Conservation (phyloP, 2,113 vertebrate species). For the Spea multiplicata region DNA sequence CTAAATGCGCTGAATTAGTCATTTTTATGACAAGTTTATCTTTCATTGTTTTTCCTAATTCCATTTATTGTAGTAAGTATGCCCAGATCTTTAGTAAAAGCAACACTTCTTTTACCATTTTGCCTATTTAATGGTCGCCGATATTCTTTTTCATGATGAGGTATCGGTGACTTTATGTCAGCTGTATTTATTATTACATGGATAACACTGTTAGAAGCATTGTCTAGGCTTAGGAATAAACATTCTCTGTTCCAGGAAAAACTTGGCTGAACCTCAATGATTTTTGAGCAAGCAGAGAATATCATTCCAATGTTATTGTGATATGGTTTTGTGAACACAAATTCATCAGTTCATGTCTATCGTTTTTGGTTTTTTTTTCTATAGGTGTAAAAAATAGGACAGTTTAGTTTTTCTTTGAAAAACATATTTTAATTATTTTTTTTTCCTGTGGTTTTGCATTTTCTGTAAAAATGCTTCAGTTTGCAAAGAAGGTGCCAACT, state of each 20-base stretch:
- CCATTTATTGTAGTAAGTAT: conserved; percentile 30
- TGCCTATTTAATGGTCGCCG: conserved; percentile 20
- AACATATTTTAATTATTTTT: too few relatives aligned
- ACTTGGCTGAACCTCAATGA: conserved; percentile 28
- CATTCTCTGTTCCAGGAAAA: conserved; percentile 41
- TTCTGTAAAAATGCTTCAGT: too few relatives aligned
- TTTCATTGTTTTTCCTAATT: conserved; percentile 9
- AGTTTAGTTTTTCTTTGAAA: too few relatives aligned
- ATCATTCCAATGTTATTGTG: conserved; percentile 41
- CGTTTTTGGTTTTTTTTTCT: conserved; percentile 12
- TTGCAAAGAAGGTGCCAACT: too few relatives aligned
- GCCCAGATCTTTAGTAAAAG: conserved; percentile 34
- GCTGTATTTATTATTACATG: conserved; percentile 40
- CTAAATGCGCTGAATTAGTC: conserved; percentile 8
- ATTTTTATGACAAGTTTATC: conserved; percentile 39
- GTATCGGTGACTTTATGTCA: conserved; percentile 38
- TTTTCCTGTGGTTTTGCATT: too few relatives aligned
- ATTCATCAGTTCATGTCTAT: conserved; percentile 9
- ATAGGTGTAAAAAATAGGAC: neutral
- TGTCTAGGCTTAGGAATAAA: conserved; percentile 32
- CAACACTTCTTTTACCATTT: conserved; percentile 28
- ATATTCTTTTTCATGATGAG: conserved; percentile 39
- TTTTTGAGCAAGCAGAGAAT: conserved; percentile 29
- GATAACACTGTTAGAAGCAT: conserved; percentile 40
- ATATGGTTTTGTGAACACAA: conserved; percentile 28